These are phyloP conservation scores for Hypselothyrea guttata DNA, from an alignment of 2,888 invertebrate species.

Conservation along the genomic window DNA sequence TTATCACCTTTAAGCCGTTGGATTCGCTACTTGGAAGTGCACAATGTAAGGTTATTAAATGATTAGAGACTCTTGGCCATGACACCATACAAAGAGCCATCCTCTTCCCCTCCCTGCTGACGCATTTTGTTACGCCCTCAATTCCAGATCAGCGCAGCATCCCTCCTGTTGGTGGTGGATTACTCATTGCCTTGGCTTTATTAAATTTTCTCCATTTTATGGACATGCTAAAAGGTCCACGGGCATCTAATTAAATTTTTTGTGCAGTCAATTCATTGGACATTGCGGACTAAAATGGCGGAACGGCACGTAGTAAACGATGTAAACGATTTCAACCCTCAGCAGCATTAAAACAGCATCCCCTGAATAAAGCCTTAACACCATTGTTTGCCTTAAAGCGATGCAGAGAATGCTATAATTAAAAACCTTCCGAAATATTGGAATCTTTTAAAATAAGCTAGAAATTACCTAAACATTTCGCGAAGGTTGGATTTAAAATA, in stretches of 20 bases:
- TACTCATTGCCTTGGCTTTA: slow-evolving; percentile 51
- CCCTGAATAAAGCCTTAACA: not conserved
- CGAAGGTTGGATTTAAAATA: too few species aligned
- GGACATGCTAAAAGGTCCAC: slow-evolving; percentile 63
- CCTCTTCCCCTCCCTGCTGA: slow-evolving; percentile 18
- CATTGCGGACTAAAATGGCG: slow-evolving; percentile 61
- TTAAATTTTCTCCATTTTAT: slow-evolving; percentile 59
- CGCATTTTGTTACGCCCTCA: slow-evolving; percentile 41
- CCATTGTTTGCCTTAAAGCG: slow-evolving; percentile 2
- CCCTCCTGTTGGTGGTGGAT: slow-evolving; percentile 47
- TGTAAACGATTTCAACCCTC: slow-evolving; percentile 43
- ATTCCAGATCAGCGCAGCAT: slow-evolving; percentile 41
- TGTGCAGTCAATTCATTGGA: slow-evolving; percentile 61
- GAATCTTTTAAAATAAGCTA: too few species aligned
- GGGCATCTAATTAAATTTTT: slow-evolving; percentile 55
- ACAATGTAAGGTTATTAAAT: slow-evolving; percentile 16
- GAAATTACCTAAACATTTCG: too few species aligned
- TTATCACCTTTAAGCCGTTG: slow-evolving; percentile 1
- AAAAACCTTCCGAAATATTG: too few species aligned
- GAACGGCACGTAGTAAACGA: slow-evolving; percentile 51
- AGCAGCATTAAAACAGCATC: not conserved
- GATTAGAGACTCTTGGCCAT: slow-evolving; percentile 9
- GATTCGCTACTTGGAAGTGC: slow-evolving; percentile 21
- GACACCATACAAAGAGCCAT: not conserved
- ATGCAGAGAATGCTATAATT: not conserved